A percentile compares a stretch with the other conserved stretches of the same genome.
These are phyloP conservation scores for Amia ocellicauda DNA, from an alignment of 2,113 vertebrate species.

Conservation along the genomic window DNA sequence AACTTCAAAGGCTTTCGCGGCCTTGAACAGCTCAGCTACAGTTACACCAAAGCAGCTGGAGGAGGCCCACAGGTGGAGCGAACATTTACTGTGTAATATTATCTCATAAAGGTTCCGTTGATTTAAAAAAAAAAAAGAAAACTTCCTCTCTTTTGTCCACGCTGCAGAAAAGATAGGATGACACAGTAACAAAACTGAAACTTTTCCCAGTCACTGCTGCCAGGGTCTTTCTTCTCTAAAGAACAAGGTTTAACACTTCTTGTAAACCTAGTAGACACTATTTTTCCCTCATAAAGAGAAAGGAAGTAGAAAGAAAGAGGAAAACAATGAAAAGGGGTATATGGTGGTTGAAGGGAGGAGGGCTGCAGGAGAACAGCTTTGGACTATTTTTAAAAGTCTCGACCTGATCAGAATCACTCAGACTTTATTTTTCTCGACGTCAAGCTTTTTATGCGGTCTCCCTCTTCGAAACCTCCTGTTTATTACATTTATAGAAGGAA, in stretches of 20 bases:
- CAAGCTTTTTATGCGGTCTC: no score
- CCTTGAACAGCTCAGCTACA: slow-evolving; percentile 61
- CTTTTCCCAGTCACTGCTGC: not conserved
- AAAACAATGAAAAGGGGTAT: not conserved
- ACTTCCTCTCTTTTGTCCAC: slow-evolving; percentile 58
- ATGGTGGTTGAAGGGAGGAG: not conserved
- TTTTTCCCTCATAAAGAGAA: not conserved
- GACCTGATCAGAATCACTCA: no score
- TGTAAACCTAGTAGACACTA: not conserved
- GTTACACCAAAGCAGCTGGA: slow-evolving; percentile 70
- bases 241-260: not conserved
- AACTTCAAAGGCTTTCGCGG: slow-evolving; percentile 70
- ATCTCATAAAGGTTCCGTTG: slow-evolving; percentile 62
- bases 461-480: no score
- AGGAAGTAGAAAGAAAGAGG: not conserved
- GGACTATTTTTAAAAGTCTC: no score
- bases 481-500: no score
- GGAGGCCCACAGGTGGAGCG: slow-evolving; percentile 69
- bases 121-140: slow-evolving; percentile 54
- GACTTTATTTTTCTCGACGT: no score
- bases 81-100: slow-evolving; percentile 64
- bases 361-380: not conserved
- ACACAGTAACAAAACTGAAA: not conserved
- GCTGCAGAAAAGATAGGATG: slow-evolving; percentile 12
- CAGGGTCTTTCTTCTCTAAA: not conserved